These are phyloP conservation scores for Tor tambroides DNA, from an alignment of 2,113 vertebrate genomes.

Conservation along the genomic window DNA sequence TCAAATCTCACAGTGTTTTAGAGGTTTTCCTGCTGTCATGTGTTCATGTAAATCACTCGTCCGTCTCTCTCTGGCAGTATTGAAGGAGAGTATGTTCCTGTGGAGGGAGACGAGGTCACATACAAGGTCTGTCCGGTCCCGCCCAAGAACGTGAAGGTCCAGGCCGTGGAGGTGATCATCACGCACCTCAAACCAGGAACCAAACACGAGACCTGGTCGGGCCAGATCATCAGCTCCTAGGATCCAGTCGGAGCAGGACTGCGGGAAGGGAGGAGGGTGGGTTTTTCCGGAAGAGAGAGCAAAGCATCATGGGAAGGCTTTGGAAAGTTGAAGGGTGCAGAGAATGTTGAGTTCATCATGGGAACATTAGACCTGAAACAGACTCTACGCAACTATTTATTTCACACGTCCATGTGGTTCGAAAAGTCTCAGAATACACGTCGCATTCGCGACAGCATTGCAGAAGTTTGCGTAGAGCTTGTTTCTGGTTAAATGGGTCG, in stretches of 20 bases:
- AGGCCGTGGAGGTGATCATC: slow-evolving; percentile 97
- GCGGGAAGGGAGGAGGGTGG: no score
- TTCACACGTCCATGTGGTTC: background rate
- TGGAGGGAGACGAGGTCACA: slow-evolving; percentile 95
- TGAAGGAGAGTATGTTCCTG: slow-evolving; percentile 94
- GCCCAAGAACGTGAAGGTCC: slow-evolving; percentile 97
- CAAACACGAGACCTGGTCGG: slow-evolving; percentile 98
- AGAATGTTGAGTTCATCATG: background rate
- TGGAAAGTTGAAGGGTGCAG: slow-evolving; percentile 18
- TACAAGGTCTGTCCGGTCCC: slow-evolving; percentile 95
- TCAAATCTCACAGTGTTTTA: no score
- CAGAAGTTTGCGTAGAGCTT: background rate
- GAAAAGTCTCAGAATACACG: background rate
- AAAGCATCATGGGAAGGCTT: background rate
- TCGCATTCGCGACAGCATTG: no score
- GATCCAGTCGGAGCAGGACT: slow-evolving; percentile 12
- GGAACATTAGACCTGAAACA: background rate
- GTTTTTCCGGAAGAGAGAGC: slow-evolving; percentile 14
- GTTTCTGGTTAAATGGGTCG: background rate
- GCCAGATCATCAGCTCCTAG: slow-evolving; percentile 95
- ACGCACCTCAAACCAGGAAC: slow-evolving; percentile 91
- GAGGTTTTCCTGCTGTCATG: background rate
- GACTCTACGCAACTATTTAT: background rate
- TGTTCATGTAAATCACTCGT: background rate
- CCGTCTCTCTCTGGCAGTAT: slow-evolving; percentile 71